A percentile compares a stretch with the other conserved stretches of the same genome.
Conservation (phyloP, 2,797 vertebrate species). For the Myiotriccus ornatus region DNA sequence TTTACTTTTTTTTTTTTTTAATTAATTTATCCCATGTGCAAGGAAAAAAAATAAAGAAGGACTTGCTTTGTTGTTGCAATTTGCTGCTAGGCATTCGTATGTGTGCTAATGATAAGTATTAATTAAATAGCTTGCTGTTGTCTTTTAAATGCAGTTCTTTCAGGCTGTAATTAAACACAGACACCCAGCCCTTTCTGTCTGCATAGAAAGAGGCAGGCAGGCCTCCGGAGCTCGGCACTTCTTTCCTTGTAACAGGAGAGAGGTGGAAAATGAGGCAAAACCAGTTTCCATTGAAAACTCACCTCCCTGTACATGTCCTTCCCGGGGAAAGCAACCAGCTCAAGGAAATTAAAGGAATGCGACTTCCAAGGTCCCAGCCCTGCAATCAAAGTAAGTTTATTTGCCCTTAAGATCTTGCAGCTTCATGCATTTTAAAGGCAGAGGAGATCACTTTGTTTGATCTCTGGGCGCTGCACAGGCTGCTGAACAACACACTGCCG, state of each 20-base stretch:
- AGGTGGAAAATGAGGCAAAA: constrained; percentile 66
- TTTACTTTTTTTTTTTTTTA: not conserved
- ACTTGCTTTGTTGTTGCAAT: constrained; percentile 69
- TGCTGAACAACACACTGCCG: not conserved
- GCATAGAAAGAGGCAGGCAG: constrained; percentile 44
- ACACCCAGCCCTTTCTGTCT: constrained; percentile 69
- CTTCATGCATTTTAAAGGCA: constrained; percentile 38
- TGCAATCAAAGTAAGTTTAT: constrained; percentile 43
- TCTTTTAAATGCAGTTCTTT: constrained; percentile 71
- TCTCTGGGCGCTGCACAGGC: not conserved
- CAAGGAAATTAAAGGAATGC: constrained; percentile 50
- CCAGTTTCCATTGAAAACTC: constrained; percentile 57
- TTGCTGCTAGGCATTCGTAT: constrained; percentile 70
- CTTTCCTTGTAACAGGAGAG: constrained; percentile 52
- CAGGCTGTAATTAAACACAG: constrained; percentile 73
- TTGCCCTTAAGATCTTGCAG: constrained; percentile 40
- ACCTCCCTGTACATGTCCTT: constrained; percentile 17
- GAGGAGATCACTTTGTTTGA: constrained; percentile 22
- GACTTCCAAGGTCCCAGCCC: constrained; percentile 39
- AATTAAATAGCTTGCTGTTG: constrained; percentile 71
- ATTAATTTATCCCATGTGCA: constrained; percentile 25
- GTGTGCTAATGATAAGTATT: constrained; percentile 72
- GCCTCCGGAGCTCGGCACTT: constrained; percentile 12
- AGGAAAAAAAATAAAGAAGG: not conserved
- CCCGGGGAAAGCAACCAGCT: not conserved